Base-by-base conservation (phyloP, 2,888 invertebrate genomes). In the Caenorhabditis angaria region DNA sequence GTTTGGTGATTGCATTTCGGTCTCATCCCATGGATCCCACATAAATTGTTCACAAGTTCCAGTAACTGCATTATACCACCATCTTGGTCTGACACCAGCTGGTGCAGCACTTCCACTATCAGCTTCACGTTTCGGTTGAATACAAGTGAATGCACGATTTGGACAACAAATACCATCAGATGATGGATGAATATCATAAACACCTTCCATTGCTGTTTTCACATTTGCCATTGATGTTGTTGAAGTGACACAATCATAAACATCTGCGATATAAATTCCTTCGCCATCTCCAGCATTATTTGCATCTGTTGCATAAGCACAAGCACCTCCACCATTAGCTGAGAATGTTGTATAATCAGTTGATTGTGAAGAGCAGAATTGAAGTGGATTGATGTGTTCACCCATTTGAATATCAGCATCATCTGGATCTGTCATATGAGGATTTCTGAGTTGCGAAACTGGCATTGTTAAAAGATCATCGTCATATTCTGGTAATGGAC, bases 21-120 rank as follows among this genome's bases (percentile, higher is more conserved):
- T 82, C 80, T 85, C 85, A 77, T 85, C 85, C 86, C 85, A 86
- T 56, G 85, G 85, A 61, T 86, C 86, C 85, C 85, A 87, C 82
- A 84, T 82, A 80, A 87, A 87, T 69, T 85, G 86, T 65, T 86
- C 84, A 65, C 86, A 86, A 14, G 83, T 85, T 54, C 82, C 85
- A 61, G 85, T 86, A 24, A 84, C 84, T 10, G 85, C 81, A 63
- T 86, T 86, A 77, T 81, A 86, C 84, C 84, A 84, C 84, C 84
- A 84, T 51, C 84, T 67, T 27, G 85, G 85, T 28, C 85, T 57
- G 20, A 85, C 85, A 59, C 85, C 85, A 27, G 85, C 85, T 8
- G 85, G 85, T 3, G 85, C 84, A 25, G 85, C 81, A n/a, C 81
- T 80, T 57, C 86, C 86, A 32, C 77, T 74, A 56, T 86, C 85